A percentile compares a stretch with the other conserved stretches of the same genome.
phyloP scores from a whole-genome alignment of 2,888 invertebrate species.

The Callinectes sapidus region DNA sequence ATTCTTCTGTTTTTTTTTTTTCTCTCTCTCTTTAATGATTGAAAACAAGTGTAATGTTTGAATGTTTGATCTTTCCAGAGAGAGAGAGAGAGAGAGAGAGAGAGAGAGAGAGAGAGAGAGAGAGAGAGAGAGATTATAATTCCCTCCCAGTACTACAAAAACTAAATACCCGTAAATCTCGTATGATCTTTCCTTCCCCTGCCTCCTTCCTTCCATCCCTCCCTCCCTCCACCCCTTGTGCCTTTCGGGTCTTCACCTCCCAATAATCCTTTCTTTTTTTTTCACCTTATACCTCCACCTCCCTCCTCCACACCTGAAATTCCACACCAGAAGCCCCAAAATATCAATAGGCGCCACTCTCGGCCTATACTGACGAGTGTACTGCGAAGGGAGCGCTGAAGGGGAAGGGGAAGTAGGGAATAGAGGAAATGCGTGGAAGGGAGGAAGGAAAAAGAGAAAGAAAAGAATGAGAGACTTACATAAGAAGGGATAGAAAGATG shows the following conservation, averaged over 20 bases:
- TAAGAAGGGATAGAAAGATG: too few relatives aligned
- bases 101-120: constrained; percentile 15
- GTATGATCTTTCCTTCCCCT: background rate
- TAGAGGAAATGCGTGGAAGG: background rate
- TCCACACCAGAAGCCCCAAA: background rate
- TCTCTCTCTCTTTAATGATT: background rate
- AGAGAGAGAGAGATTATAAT: background rate
- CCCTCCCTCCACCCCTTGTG: background rate
- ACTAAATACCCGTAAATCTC: background rate
- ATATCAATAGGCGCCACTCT: background rate
- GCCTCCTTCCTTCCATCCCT: background rate
- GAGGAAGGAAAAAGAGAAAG: background rate
- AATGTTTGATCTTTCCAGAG: background rate
- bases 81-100: constrained; percentile 25
- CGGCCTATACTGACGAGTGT: background rate
- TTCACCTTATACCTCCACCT: background rate
- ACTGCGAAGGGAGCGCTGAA: background rate
- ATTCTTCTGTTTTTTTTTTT: too few relatives aligned
- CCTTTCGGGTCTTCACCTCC: background rate
- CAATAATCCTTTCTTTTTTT: background rate
- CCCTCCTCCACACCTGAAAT: constrained; percentile 19
- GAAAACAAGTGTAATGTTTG: background rate
- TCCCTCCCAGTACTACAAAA: background rate
- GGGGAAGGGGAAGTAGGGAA: background rate
- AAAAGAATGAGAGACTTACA: too few relatives aligned